Evolutionary conservation across 1,140 invertebrate species (phyloP).

Genomic region (Drosophila lowei): DNA sequence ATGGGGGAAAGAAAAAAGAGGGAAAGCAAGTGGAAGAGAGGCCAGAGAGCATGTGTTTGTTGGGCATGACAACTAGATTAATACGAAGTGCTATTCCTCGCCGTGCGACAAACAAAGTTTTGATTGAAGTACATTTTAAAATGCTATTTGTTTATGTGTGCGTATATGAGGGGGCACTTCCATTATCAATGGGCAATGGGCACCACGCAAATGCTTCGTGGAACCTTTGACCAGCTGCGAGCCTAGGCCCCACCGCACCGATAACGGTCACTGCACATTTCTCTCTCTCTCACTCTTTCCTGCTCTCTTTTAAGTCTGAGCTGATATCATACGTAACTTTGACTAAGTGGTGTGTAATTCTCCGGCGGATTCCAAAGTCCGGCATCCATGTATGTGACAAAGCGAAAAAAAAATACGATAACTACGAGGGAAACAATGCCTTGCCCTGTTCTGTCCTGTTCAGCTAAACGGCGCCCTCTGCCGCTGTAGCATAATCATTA

Average conservation of each 20-base stretch:
- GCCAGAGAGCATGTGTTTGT: conserved; percentile 26
- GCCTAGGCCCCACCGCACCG: conserved; percentile 30
- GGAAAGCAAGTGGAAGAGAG: neutral
- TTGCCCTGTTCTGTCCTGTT: neutral
- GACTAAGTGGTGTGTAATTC: conserved; percentile 50
- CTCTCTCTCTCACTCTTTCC: neutral
- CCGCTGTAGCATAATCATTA: neutral
- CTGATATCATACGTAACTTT: conserved; percentile 44
- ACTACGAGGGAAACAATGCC: conserved; percentile 12
- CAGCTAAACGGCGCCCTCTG: neutral
- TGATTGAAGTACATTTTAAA: conserved; percentile 39
- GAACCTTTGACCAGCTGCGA: conserved; percentile 42
- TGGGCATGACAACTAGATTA: conserved; percentile 45
- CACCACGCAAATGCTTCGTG: conserved; percentile 49
- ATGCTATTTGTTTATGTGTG: conserved; percentile 3
- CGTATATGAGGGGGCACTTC: conserved; percentile 26
- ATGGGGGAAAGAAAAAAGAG: no score
- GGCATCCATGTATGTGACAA: conserved; percentile 12
- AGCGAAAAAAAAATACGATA: conserved; percentile 35
- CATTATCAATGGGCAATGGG: conserved; percentile 51
- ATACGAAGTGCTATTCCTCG: conserved; percentile 25
- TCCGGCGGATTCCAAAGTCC: conserved; percentile 42
- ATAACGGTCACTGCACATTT: conserved; percentile 35
- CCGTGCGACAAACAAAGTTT: conserved; percentile 31
- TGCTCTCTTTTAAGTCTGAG: neutral